Evolutionary conservation across 2,113 vertebrate species (phyloP).

Genomic region (Ciconia stormi): DNA sequence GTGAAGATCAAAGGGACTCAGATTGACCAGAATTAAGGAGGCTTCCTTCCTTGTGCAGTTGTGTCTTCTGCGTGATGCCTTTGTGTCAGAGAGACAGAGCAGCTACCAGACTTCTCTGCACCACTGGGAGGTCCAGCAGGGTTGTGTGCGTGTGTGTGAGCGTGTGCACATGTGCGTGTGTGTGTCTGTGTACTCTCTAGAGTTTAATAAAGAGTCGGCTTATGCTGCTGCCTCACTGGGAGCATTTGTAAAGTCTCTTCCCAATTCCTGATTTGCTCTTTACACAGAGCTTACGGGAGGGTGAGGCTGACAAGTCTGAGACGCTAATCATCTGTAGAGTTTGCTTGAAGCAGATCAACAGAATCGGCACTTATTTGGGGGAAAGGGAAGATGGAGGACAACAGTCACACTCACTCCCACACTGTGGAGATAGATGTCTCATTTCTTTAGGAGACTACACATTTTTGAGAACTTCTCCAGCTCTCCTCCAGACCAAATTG

Average conservation of each 20-base stretch:
- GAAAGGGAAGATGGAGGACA: not conserved
- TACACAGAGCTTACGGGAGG: not conserved
- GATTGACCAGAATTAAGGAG: not conserved
- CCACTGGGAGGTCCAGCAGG: not conserved
- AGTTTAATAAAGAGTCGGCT: not conserved
- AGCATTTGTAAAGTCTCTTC: not conserved
- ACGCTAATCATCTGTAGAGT: not conserved
- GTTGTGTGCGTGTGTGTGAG: no score
- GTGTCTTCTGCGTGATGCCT: not conserved
- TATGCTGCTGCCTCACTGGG: not conserved
- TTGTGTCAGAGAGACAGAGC: not conserved
- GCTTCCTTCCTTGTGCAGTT: not conserved
- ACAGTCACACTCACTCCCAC: not conserved
- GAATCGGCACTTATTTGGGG: fast-evolving
- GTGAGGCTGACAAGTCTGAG: not conserved
- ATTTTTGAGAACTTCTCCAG: not conserved
- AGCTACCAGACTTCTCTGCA: not conserved
- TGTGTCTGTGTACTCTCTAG: not conserved
- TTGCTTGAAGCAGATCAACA: not conserved
- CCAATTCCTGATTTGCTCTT: not conserved
- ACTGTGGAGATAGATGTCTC: not conserved
- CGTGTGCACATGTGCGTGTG: fast-evolving
- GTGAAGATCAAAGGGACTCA: not conserved
- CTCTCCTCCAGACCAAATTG: not conserved
- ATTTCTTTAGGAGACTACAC: not conserved